Base-by-base conservation (phyloP, 2,888 invertebrate genomes). In the Synergus gifuensis region DNA sequence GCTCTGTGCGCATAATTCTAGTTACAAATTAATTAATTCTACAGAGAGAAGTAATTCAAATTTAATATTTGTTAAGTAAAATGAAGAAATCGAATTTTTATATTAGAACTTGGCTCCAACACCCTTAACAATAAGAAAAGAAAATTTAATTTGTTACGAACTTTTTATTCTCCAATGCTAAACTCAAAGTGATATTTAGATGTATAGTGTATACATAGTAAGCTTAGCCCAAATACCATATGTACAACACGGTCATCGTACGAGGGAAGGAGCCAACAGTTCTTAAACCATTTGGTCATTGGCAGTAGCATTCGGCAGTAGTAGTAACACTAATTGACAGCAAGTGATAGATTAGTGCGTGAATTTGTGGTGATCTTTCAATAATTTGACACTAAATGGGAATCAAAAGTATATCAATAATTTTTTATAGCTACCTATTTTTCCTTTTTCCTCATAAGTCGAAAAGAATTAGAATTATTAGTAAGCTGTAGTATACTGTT, bases 301-400 rank as follows among this genome's bases (percentile, higher is more conserved):
- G 69, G 69, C 69, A 73, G 49, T 54, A 49, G 69, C 69, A 36
- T 49, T 49, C 49, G 49, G 69, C 69, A 73, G 28, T 54, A 73
- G 49, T 49, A 73, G 69, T 36, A 49, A 40, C 54, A 73, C 69
- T 73, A 73, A 73, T 73, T 73, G 49, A 49, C 49, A 66, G 81
- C 82, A 83, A 84, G 85, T 85, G 76, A 86, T 79, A 36, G 40
- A 18, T 36, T 1, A 58, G 49, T 54, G 22, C 54, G 60, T 77
- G 14, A 58, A 77, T 36, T 42, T 44, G 11, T 54, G 9, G 7
- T 49, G 28, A 40, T 54, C 46, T 67, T 69, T 64, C 12, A 22
- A 18, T 28, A 44, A 77, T 64, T 64, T 63, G 7, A 62, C 18
- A 42, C 28, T 58, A 60, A 44, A 60, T n/a, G 16, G n/a, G 7